A percentile compares a stretch with the other conserved stretches of the same genome.
Conservation (phyloP, 2,797 vertebrate genomes). For the Thaleichthys pacificus region DNA sequence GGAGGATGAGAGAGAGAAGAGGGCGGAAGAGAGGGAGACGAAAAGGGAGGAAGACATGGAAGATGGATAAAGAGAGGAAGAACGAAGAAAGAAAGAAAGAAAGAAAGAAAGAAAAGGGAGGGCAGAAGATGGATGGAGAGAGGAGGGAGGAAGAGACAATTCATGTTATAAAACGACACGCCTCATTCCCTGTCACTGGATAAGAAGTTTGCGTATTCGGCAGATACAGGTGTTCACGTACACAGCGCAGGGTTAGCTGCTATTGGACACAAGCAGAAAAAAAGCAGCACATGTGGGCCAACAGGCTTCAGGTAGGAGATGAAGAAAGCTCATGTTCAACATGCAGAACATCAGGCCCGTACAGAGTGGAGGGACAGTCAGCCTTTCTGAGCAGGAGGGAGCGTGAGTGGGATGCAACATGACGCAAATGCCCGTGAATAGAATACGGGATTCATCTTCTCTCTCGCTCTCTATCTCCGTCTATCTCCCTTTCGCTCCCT, state of each 20-base stretch:
- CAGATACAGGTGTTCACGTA: too few relatives aligned
- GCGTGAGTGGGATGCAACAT: constrained; percentile 41
- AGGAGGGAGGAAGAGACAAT: not conserved
- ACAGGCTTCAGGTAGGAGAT: too few relatives aligned
- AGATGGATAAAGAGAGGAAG: too few relatives aligned
- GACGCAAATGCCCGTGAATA: constrained; percentile 25
- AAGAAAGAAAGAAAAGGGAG: not conserved
- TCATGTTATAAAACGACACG: too few relatives aligned
- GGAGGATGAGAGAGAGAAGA: not conserved
- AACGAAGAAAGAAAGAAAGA: not conserved
- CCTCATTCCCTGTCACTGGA: too few relatives aligned
- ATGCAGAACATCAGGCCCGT: not conserved
- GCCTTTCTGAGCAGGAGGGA: too few relatives aligned
- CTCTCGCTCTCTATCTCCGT: not conserved
- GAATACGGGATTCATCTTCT: constrained; percentile 7
- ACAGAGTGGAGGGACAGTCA: not conserved
- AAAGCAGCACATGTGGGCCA: too few relatives aligned
- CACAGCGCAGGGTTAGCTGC: too few relatives aligned
- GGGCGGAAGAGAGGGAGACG: not conserved
- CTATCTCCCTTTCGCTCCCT: not conserved
- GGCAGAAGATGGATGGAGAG: not conserved
- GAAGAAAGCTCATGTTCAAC: too few relatives aligned
- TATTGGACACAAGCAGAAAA: too few relatives aligned
- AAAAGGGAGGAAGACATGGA: not conserved
- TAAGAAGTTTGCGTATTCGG: too few relatives aligned